phyloP scores from a whole-genome alignment of 2,888 invertebrate genomes.

The Scaptomyza cyrtandrae region DNA sequence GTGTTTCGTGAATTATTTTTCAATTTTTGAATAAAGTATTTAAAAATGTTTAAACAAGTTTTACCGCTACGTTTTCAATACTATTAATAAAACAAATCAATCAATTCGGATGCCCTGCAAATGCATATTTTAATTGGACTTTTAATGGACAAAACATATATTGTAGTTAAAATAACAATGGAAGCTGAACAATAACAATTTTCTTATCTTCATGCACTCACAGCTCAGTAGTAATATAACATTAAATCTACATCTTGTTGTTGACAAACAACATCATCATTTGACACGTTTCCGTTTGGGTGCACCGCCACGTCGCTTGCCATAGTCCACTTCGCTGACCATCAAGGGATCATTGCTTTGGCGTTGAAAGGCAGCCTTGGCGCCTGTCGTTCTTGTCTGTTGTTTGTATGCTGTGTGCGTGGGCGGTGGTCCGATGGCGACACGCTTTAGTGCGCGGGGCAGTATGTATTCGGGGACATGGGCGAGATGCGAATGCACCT shows the following conservation, averaged over 20 bases:
- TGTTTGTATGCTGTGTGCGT: slow-evolving; percentile 35
- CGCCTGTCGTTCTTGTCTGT: slow-evolving; percentile 63
- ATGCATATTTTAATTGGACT: neutral
- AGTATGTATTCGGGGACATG: slow-evolving; percentile 97
- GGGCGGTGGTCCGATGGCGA: slow-evolving; percentile 82
- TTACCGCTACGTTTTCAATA: no score
- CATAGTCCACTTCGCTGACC: slow-evolving; percentile 83
- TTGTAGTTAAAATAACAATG: neutral
- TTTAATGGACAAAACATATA: neutral
- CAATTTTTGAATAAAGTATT: no score
- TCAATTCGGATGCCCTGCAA: neutral
- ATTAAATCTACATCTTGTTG: neutral
- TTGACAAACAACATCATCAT: slow-evolving; percentile 6
- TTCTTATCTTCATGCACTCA: neutral
- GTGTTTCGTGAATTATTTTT: no score
- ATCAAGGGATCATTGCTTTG: slow-evolving; percentile 82
- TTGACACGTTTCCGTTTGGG: slow-evolving; percentile 35
- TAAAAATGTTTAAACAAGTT: no score
- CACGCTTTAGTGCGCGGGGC: slow-evolving; percentile 90
- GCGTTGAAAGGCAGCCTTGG: slow-evolving; percentile 80
- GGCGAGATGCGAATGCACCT: slow-evolving; percentile 92
- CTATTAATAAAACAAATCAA: no score
- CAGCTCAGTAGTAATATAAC: neutral
- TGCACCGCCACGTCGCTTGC: slow-evolving; percentile 61
- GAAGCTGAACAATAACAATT: neutral